These are phyloP conservation scores for Triops longicaudatus DNA, from an alignment of 1,140 invertebrate species.

Conservation along the genomic window DNA sequence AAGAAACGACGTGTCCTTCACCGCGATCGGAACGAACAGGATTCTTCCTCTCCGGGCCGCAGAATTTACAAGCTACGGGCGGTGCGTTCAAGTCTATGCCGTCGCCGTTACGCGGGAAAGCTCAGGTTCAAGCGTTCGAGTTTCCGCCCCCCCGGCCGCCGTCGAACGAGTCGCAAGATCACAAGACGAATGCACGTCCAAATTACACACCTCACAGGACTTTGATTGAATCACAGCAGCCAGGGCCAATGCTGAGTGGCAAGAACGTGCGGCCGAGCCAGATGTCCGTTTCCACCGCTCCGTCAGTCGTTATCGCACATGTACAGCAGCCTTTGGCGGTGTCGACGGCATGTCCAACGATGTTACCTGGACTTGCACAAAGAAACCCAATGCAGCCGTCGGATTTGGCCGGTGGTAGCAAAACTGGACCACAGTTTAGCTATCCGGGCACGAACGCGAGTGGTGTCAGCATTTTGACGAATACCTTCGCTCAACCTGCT, in stretches of 20 bases:
- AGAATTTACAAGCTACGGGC: conserved; percentile 70
- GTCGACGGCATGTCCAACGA: neutral
- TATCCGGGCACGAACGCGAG: neutral
- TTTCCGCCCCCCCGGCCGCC: neutral
- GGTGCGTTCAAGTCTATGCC: conserved; percentile 77
- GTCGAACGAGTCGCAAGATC: neutral
- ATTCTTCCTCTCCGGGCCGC: conserved; percentile 27
- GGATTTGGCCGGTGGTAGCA: neutral
- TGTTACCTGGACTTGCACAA: neutral
- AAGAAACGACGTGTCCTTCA: neutral
- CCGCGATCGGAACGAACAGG: neutral
- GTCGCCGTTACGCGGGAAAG: conserved; percentile 42
- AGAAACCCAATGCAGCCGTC: neutral
- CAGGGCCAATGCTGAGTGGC: neutral
- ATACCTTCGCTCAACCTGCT: neutral
- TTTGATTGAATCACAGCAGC: neutral
- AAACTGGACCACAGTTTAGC: neutral
- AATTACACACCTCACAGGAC: neutral
- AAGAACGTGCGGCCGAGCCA: neutral
- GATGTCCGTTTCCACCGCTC: neutral
- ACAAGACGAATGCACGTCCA: neutral
- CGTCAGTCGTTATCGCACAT: neutral
- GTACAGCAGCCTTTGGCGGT: neutral
- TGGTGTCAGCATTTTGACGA: neutral
- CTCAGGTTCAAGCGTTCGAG: conserved; percentile 3